Percentiles rank a stretch among this genome's conserved stretches.
Evolutionary conservation across 2,888 invertebrate genomes (phyloP).

Genomic region (Caenorhabditis doughertyi): DNA sequence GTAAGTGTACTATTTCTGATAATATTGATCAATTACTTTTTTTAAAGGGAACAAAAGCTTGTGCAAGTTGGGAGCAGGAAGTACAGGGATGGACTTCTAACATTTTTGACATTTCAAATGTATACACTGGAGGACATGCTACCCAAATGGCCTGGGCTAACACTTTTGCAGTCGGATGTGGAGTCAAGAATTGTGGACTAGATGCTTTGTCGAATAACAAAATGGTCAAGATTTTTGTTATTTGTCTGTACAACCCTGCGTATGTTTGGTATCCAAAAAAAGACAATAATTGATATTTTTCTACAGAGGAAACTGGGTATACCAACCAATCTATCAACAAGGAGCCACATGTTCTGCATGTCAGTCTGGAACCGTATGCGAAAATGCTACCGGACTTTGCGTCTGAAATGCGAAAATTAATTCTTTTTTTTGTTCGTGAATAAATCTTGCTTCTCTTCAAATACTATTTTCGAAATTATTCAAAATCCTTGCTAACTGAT

Average conservation of each 20-base stretch:
- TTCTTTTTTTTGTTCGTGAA: background rate
- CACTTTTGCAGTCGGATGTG: constrained; percentile 58
- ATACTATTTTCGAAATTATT: no score
- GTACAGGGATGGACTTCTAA: constrained; percentile 61
- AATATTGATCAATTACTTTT: background rate
- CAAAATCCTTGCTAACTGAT: no score
- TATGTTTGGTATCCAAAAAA: background rate
- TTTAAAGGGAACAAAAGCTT: constrained; percentile 8
- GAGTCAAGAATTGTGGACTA: constrained; percentile 45
- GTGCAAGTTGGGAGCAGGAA: constrained; percentile 42
- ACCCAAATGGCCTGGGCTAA: constrained; percentile 64
- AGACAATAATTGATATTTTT: no score
- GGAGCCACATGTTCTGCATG: constrained; percentile 31
- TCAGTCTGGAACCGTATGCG: constrained; percentile 28
- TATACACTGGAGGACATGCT: constrained; percentile 59
- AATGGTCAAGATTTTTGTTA: constrained; percentile 24
- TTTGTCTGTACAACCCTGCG: constrained; percentile 35
- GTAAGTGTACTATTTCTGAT: background rate
- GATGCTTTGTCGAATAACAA: background rate
- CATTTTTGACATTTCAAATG: constrained; percentile 17
- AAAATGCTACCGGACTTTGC: constrained; percentile 24
- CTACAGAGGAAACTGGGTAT: constrained; percentile 37
- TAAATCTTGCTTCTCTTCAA: background rate
- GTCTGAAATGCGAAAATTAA: background rate
- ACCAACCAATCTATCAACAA: constrained; percentile 6